Base-by-base conservation (phyloP, 2,888 invertebrate species). In the Fragum sueziense region DNA sequence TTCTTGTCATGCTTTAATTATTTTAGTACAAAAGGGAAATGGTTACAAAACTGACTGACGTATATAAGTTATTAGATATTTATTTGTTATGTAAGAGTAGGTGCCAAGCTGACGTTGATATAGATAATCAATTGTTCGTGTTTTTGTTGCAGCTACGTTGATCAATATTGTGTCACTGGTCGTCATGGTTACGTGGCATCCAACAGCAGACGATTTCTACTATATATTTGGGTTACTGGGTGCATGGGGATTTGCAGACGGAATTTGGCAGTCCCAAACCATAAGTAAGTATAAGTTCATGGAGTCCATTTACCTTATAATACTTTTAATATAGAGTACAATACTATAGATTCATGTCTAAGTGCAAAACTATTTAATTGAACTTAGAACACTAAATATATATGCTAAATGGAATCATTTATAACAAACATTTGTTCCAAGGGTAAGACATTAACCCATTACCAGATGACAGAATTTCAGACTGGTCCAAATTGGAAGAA, bases 211-310 rank as follows among this genome's bases (percentile, higher is more conserved):
- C 6, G 76, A 88, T 17, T 54, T 85, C 1, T 67, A 84, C 34
- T 79, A 87, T 6, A 86, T 89, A 37, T 89, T 92, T 78, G 80
- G 89, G 68, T 79, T 92, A 33, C 85, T 91, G 20, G 90, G 88
- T 0, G 72, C 87, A 9, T 92, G 92, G 91, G 92, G 92, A 6
- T 74, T 91, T 14, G 90, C 90, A 1, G 92, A 92, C 72, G 92
- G 92, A 3, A 90, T 92, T 31, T 90, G 91, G 88, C 86, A 90
- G 61, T 90, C 91, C n/a, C 91, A 92, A 75, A 85, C 87, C 20
- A 90, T 90, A 79, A 90, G 92, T 92, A 83, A 88, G 92, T 90
- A 0, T 33, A 4, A 33, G 17, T 54, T n/a, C n/a, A n/a, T n/a
- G n/a, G n/a, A n/a, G n/a, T n/a, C n/a, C n/a, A n/a, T n/a, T n/a